Conservation (phyloP, 1,140 invertebrate species). For the Caenorhabditis tropicalis region DNA sequence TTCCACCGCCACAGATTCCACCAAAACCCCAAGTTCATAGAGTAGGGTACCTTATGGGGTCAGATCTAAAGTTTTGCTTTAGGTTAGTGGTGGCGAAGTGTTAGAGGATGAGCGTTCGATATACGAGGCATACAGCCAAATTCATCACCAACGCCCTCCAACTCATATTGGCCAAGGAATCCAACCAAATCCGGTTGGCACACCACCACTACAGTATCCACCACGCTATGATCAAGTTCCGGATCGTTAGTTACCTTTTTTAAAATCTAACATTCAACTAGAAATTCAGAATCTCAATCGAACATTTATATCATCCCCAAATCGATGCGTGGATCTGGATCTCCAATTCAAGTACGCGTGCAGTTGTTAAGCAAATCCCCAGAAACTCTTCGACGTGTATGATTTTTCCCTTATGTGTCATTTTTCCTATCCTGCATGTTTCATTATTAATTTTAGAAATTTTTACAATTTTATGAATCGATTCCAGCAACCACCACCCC, state of each 20-base stretch:
- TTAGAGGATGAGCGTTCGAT: background rate
- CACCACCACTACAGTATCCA: background rate
- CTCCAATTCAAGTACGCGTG: constrained; percentile 11
- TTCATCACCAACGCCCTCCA: constrained; percentile 17
- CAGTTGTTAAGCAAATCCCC: constrained; percentile 18
- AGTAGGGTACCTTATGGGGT: background rate
- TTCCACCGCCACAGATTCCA: background rate
- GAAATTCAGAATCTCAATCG: background rate
- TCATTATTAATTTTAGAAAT: no score
- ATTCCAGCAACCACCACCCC: background rate
- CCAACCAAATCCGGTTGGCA: background rate
- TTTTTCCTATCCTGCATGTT: constrained; percentile 1
- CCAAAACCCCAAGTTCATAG: background rate
- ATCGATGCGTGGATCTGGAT: background rate
- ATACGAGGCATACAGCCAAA: constrained; percentile 23
- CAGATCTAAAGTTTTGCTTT: background rate
- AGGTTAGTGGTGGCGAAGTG: constrained; percentile 10
- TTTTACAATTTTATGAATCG: background rate
- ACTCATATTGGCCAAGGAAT: background rate
- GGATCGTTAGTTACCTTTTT: background rate
- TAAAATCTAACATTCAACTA: no score
- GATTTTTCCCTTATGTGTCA: background rate
- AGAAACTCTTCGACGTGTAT: constrained; percentile 20
- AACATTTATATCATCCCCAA: constrained; percentile 4
- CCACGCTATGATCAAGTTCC: constrained; percentile 23